Evolutionary conservation across 2,797 vertebrate genomes (phyloP), one percentile per base, ranked within the genome.

Genomic region (Lithobates pipiens): DNA sequence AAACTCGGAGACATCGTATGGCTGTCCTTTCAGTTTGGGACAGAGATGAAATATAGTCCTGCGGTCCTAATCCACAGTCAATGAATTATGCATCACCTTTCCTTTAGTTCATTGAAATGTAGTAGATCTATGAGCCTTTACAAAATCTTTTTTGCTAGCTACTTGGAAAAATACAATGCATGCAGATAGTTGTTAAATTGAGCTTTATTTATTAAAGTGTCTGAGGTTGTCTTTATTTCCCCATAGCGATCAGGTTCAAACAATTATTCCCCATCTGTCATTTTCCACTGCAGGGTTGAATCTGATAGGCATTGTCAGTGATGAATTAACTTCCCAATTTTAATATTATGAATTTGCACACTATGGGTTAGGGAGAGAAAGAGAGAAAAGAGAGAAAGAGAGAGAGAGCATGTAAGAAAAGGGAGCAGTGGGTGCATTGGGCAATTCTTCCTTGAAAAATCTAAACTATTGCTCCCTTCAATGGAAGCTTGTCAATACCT

Each of bases 21-120:
- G 16, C 68, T 81, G 79, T 18, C 23, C 27, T 76, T 61, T 36
- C 21, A 15, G 29, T 39, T 77, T 71, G 46, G 82, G 32, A 54
- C 8, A 27, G 74, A 71, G 57, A 82, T 74, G 80, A 83, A 42
- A 76, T 29, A 83, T 83, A 83, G 73, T 57, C 13, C 81, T 76
- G 72, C 73, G 68, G 81, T 83, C 15, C 57, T 50, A 54, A 76
- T 68, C 73, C 34, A 76, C 76, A 76, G 54, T 42, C 10, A 84
- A 77, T 84, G 74, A 84, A 84, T 84, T 39, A 77, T 84, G 67
- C 67, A 84, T 68, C 9, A 57, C 50, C 39, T 10, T 72, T 13
- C 36, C 68, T 63, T 34, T 65, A 63, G 42, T 78, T 71, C 61
- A 78, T 73, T 70, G 68, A 72, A 84, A 72, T 61, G 36, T 84